Conservation (phyloP, 2,113 vertebrate species). For the Plecturocebus donacophilus region DNA sequence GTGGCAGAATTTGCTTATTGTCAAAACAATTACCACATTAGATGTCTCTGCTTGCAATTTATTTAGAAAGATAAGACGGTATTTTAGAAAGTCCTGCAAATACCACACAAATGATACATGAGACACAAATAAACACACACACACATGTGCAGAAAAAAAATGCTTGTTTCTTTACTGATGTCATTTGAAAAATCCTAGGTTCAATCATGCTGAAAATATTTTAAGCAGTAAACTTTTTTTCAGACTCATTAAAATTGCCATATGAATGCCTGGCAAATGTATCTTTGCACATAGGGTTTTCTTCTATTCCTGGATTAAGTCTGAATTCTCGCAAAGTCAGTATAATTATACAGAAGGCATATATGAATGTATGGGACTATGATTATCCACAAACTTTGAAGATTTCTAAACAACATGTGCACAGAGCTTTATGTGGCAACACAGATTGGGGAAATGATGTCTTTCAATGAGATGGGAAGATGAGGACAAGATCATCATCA, state of each 20-base stretch:
- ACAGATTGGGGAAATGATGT: constrained; percentile 51
- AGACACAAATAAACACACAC: neutral
- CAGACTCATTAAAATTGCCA: constrained; percentile 42
- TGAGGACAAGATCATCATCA: constrained; percentile 29
- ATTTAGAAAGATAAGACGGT: constrained; percentile 14
- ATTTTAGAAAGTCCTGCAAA: constrained; percentile 11
- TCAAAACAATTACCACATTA: neutral
- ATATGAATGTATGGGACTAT: constrained; percentile 62
- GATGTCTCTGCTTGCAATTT: neutral
- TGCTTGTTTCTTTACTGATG: neutral
- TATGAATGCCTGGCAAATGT: constrained; percentile 22
- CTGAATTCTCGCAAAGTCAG: constrained; percentile 51
- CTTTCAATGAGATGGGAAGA: constrained; percentile 38
- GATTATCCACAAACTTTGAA: constrained; percentile 74
- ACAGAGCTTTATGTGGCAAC: constrained; percentile 26
- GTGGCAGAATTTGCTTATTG: neutral
- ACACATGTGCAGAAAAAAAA: neutral
- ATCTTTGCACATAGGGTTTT: constrained; percentile 64
- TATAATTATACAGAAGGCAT: constrained; percentile 72
- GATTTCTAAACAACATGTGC: constrained; percentile 73
- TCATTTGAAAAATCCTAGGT: neutral
- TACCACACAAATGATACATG: neutral
- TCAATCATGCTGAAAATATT: constrained; percentile 60
- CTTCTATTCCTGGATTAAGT: constrained; percentile 67
- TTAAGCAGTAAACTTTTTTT: constrained; percentile 33